Conservation (phyloP, 2,888 invertebrate genomes). For the Isoperla grammatica region DNA sequence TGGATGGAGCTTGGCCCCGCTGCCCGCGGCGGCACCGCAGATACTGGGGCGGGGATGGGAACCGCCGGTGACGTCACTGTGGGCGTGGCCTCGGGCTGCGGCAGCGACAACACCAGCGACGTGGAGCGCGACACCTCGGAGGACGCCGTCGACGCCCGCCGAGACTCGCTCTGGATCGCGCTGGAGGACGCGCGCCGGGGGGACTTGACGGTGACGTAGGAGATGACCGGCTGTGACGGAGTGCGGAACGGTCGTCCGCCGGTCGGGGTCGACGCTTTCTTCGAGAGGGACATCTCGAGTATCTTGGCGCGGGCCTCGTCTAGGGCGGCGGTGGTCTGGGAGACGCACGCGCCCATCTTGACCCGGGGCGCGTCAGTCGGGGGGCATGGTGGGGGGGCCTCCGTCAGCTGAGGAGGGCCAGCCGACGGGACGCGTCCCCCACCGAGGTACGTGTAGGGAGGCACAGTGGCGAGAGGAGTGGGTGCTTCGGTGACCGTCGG, state of each 20-base stretch:
- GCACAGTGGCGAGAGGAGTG: constrained; percentile 16
- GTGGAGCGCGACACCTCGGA: neutral
- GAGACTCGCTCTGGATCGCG: neutral
- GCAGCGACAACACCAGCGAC: neutral
- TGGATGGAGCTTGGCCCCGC: constrained; percentile 3
- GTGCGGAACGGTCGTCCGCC: constrained; percentile 1
- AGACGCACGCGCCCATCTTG: neutral
- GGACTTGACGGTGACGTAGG: constrained; percentile 9
- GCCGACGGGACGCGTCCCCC: constrained; percentile 10
- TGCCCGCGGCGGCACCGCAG: neutral
- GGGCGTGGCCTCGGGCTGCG: constrained; percentile 28
- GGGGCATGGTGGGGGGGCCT: neutral
- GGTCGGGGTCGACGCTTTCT: neutral
- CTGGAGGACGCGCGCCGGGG: constrained; percentile 2
- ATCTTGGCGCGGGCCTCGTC: neutral
- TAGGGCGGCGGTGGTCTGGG: neutral
- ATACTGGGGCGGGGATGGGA: neutral
- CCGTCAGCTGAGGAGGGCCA: constrained; percentile 13
- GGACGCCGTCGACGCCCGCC: neutral
- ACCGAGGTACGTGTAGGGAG: constrained; percentile 19
- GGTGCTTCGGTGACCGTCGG: neutral
- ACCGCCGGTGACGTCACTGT: constrained; percentile 36
- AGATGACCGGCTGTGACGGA: constrained; percentile 13
- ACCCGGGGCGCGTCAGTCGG: neutral
- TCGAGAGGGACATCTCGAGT: neutral